Evolutionary conservation across 2,888 invertebrate genomes (phyloP).

Genomic region (Imbricaverruca yamaguchii): DNA sequence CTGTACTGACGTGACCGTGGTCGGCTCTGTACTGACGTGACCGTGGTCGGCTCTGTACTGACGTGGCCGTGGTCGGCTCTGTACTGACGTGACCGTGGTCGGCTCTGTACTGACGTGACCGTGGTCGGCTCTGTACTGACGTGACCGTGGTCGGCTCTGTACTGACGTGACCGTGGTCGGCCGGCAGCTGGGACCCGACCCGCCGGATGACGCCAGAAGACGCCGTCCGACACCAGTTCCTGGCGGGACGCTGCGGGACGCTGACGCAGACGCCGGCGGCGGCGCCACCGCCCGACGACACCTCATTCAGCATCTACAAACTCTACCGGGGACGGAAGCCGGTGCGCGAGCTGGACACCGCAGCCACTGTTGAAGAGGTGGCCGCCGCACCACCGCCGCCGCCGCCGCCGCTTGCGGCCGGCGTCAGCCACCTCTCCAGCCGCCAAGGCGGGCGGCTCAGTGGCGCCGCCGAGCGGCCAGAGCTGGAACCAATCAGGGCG

Average conservation of each 20-base stretch:
- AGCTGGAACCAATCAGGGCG: constrained; percentile 17
- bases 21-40: too few species aligned
- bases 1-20: too few species aligned
- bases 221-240: constrained; percentile 80
- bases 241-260: constrained; percentile 39
- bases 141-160: too few species aligned
- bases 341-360: constrained; percentile 7
- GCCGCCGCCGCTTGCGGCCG: not conserved
- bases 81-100: too few species aligned
- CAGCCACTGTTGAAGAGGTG: not conserved
- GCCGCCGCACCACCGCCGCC: not conserved
- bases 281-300: constrained; percentile 31
- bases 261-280: constrained; percentile 23
- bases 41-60: too few species aligned
- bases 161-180: not conserved
- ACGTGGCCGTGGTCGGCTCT: too few species aligned
- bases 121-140: too few species aligned
- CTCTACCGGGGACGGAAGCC: constrained; percentile 24
- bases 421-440: not conserved
- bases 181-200: constrained; percentile 78
- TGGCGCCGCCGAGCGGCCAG: constrained; percentile 9
- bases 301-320: constrained; percentile 32
- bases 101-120: too few species aligned
- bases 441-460: not conserved
- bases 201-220: constrained; percentile 86